Evolutionary conservation across 2,888 invertebrate species (phyloP).

Genomic region (Pachliopta kotzebuea): DNA sequence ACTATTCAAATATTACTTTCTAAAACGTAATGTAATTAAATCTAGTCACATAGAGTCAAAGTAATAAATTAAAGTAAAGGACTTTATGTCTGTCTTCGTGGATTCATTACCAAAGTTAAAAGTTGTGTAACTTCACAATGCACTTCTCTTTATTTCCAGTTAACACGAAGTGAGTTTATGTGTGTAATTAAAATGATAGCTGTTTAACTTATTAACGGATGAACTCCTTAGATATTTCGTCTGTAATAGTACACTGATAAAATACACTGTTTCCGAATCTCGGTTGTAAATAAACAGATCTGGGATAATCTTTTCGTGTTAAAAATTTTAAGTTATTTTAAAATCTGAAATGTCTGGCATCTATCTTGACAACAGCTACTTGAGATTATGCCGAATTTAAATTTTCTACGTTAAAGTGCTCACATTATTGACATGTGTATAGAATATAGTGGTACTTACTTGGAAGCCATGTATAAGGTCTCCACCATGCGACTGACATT

Average conservation of each 20-base stretch:
- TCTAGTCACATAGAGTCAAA: not conserved
- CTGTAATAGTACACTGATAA: no score
- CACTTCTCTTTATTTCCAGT: not conserved
- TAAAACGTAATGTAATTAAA: not conserved
- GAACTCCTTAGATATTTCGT: no score
- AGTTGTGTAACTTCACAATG: not conserved
- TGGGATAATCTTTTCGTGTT: not conserved
- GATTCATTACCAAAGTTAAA: constrained; percentile 4
- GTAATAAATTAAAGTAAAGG: constrained; percentile 4
- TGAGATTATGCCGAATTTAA: not conserved
- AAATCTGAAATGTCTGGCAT: not conserved
- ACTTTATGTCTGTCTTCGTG: not conserved
- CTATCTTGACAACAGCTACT: not conserved
- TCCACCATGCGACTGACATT: constrained; percentile 87
- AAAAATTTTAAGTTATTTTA: not conserved
- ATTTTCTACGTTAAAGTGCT: not conserved
- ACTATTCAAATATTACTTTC: not conserved
- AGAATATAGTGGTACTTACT: constrained; percentile 49
- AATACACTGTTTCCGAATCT: no score
- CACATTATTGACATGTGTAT: not conserved
- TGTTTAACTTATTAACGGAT: not conserved
- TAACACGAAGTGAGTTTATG: not conserved
- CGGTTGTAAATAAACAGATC: not conserved
- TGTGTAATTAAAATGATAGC: not conserved
- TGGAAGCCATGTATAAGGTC: constrained; percentile 86